phyloP scores from a whole-genome alignment of 2,113 vertebrate species.

The Motacilla alba region DNA sequence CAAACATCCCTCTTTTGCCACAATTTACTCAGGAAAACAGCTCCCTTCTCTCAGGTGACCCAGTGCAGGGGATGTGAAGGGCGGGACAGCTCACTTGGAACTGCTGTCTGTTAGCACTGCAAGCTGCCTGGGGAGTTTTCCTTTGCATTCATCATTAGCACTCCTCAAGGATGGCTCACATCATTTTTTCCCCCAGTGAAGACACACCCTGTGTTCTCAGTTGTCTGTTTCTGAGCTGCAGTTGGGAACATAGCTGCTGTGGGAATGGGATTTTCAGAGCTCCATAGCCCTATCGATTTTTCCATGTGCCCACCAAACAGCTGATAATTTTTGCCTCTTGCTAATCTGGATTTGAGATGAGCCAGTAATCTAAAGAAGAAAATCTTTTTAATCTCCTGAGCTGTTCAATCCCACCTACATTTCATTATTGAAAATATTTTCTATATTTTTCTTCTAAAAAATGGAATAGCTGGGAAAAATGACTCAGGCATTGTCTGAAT shows the following conservation, averaged over 20 bases:
- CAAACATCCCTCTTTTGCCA: neutral
- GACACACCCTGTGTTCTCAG: neutral
- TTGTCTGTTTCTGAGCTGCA: neutral
- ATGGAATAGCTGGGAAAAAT: neutral
- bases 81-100: neutral
- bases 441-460: conserved; percentile 4
- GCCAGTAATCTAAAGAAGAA: conserved; percentile 18
- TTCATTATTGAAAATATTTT: conserved; percentile 37
- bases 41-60: neutral
- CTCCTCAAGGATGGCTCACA: neutral
- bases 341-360: conserved; percentile 42
- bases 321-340: neutral
- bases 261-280: neutral
- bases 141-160: neutral
- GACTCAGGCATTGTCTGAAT: neutral
- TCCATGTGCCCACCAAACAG: neutral
- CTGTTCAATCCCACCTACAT: conserved; percentile 21
- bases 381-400: conserved; percentile 13
- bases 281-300: neutral
- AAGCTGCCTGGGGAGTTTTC: neutral
- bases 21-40: neutral
- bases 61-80: neutral
- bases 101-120: neutral
- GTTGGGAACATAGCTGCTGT: neutral
- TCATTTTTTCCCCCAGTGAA: neutral